Percentiles rank a stretch among this genome's conserved stretches.
phyloP scores from a whole-genome alignment of 2,113 vertebrate genomes.

The Psammodynastes pulverulentus region DNA sequence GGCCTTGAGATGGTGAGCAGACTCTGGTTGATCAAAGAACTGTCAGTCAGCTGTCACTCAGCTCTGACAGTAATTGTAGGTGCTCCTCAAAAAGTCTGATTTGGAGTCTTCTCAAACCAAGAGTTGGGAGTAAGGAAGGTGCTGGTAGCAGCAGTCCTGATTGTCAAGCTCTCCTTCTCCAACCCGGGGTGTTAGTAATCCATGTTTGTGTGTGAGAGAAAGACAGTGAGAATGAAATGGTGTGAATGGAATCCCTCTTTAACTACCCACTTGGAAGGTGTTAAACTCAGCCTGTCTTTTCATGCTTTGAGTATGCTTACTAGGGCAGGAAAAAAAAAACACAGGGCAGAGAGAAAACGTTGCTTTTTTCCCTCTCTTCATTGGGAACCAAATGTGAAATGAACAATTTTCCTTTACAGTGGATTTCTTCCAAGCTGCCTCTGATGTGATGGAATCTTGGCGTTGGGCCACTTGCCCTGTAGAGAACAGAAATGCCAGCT shows the following conservation, averaged over 20 bases:
- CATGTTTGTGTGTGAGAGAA: not conserved
- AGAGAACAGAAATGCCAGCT: not conserved
- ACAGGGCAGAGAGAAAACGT: not conserved
- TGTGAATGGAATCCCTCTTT: not conserved
- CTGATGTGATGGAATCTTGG: not conserved
- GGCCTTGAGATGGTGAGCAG: not conserved
- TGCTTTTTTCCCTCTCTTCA: not conserved
- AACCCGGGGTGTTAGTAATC: not conserved
- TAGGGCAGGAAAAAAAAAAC: not conserved
- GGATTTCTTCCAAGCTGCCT: not conserved
- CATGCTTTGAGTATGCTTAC: not conserved
- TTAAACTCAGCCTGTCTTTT: not conserved
- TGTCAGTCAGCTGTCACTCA: not conserved
- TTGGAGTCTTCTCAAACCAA: not conserved
- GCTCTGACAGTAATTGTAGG: not conserved
- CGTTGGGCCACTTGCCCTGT: not conserved
- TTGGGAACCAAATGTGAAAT: too few relatives aligned
- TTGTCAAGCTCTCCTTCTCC: not conserved
- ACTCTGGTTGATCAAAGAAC: not conserved
- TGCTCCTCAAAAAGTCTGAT: not conserved
- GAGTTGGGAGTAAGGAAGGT: not conserved
- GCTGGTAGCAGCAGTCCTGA: not conserved
- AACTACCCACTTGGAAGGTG: not conserved
- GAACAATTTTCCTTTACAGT: not conserved
- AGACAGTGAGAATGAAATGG: not conserved